These are phyloP conservation scores for Alcedo quadribrachys DNA, from an alignment of 2,797 vertebrate genomes.

Conservation along the genomic window DNA sequence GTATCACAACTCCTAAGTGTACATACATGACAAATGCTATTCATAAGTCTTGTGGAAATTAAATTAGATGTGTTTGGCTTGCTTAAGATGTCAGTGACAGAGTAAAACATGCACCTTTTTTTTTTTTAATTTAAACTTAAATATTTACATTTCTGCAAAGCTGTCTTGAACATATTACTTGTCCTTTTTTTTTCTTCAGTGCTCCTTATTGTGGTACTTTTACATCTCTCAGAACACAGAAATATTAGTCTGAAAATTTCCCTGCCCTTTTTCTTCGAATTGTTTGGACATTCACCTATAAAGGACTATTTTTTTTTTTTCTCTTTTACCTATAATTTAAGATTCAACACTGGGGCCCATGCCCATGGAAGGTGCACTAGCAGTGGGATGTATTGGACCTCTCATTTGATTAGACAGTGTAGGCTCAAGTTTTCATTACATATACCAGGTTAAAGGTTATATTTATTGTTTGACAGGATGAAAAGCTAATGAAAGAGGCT, in stretches of 20 bases:
- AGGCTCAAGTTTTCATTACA: slow-evolving; percentile 60
- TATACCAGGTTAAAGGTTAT: slow-evolving; percentile 57
- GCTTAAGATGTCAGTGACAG: background rate
- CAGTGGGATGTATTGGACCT: slow-evolving; percentile 17
- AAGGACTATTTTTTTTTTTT: background rate
- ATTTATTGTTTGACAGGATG: slow-evolving; percentile 71
- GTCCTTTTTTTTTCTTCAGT: background rate
- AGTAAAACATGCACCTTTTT: background rate
- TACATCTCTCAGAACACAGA: background rate
- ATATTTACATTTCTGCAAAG: background rate
- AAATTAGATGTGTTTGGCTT: background rate
- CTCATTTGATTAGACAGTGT: slow-evolving; percentile 37
- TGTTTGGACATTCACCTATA: background rate
- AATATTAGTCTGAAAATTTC: background rate
- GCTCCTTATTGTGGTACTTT: background rate
- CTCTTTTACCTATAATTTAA: background rate
- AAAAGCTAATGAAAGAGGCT: slow-evolving; percentile 66
- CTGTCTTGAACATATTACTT: background rate
- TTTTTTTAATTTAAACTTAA: background rate
- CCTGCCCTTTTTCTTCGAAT: background rate
- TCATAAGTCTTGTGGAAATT: background rate
- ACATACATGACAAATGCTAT: background rate
- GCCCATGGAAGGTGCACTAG: background rate
- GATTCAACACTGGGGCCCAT: slow-evolving; percentile 6
- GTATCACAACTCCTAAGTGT: background rate